These are phyloP conservation scores for Pogonomyrmex californicus DNA, from an alignment of 1,140 invertebrate genomes.

Conservation along the genomic window DNA sequence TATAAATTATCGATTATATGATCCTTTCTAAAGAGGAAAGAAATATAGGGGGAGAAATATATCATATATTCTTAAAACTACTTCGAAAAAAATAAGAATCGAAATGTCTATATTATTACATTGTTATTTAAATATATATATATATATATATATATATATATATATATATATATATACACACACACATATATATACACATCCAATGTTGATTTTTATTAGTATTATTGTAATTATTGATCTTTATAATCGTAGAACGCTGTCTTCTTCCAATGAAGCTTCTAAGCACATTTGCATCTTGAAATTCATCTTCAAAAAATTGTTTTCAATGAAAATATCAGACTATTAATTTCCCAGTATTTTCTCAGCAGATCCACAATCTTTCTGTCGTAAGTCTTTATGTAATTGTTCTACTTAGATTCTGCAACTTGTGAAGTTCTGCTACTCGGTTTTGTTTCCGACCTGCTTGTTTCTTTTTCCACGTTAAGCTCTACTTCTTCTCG, in stretches of 20 bases:
- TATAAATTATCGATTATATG: too few species aligned
- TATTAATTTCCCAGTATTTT: background rate
- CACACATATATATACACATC: too few species aligned
- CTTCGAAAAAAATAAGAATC: too few species aligned
- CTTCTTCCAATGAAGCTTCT: background rate
- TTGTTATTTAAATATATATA: too few species aligned
- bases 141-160: too few species aligned
- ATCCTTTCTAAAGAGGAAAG: too few species aligned
- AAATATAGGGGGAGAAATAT: too few species aligned
- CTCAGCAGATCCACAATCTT: background rate
- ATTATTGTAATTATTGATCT: background rate
- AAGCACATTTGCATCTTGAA: background rate
- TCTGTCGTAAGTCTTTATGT: background rate
- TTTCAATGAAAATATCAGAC: constrained; percentile 3
- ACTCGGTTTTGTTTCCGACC: constrained; percentile 20
- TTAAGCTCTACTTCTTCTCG: constrained; percentile 6
- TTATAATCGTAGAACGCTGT: background rate
- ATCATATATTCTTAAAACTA: too few species aligned
- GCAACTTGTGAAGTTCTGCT: background rate
- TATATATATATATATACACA: too few species aligned
- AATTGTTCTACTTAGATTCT: background rate
- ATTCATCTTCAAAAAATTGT: background rate
- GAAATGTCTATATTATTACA: too few species aligned
- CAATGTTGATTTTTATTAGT: too few species aligned
- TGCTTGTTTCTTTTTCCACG: constrained; percentile 1